Evolutionary conservation across 2,113 vertebrate genomes (phyloP).

Genomic region (Morphnarchus princeps): DNA sequence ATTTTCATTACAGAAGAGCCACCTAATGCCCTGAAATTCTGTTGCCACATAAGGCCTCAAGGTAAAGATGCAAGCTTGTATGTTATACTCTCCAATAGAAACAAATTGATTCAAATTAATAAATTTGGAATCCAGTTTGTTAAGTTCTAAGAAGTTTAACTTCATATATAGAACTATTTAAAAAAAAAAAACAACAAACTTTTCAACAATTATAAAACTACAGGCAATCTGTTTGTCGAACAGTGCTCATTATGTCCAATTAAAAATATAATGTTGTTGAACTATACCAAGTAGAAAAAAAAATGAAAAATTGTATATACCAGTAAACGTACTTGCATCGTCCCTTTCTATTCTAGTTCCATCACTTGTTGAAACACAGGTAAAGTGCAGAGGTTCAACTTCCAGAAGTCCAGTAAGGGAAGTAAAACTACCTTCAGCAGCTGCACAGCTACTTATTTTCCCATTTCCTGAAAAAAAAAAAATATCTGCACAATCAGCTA

Average conservation of each 20-base stretch:
- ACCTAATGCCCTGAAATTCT: background rate
- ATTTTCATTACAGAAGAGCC: background rate
- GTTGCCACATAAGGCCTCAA: background rate
- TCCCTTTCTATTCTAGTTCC: conserved; percentile 98
- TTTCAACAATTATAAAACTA: background rate
- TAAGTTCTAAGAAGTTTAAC: background rate
- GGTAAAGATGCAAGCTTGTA: background rate
- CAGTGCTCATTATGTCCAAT: background rate
- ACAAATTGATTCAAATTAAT: background rate
- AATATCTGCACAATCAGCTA: background rate
- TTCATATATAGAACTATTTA: background rate
- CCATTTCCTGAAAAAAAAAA: conserved; percentile 83
- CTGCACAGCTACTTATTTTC: conserved; percentile 91
- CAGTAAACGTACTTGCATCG: conserved; percentile 99
- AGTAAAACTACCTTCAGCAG: conserved; percentile 97
- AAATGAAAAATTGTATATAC: conserved; percentile 79
- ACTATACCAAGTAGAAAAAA: conserved; percentile 45
- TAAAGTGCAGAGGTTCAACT: conserved; percentile 98
- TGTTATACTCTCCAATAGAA: accelerated
- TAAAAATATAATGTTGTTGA: background rate
- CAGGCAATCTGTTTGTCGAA: background rate
- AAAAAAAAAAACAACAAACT: background rate
- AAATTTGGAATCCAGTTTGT: background rate
- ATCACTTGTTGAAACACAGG: conserved; percentile 97
- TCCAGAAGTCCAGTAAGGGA: conserved; percentile 96